Conservation (phyloP, 2,888 invertebrate species). For the Drosophila recens region DNA sequence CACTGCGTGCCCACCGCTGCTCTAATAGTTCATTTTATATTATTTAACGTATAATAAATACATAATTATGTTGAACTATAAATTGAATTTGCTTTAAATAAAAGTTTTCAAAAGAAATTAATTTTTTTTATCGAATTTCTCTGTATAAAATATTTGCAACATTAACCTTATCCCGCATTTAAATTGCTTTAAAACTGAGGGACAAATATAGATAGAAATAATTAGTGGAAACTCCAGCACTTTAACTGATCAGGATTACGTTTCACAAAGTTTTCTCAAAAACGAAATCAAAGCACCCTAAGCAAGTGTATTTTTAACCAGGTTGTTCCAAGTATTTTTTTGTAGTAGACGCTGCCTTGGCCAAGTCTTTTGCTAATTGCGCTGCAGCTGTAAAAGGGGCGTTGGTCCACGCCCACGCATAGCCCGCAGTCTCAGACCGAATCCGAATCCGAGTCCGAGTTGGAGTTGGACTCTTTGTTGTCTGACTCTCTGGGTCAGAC, state of each 20-base stretch:
- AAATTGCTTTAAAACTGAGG: too few species aligned
- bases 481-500: conserved; percentile 37
- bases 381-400: conserved; percentile 73
- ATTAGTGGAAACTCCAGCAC: too few species aligned
- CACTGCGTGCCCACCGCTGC: too few species aligned
- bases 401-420: conserved; percentile 63
- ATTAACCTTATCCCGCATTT: neutral
- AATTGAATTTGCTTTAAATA: too few species aligned
- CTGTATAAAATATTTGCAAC: neutral
- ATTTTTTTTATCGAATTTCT: too few species aligned
- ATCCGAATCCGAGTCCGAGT: neutral
- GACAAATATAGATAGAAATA: too few species aligned
- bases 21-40: too few species aligned
- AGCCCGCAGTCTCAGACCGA: conserved; percentile 25
- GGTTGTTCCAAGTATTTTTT: conserved; percentile 49
- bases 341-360: conserved; percentile 45
- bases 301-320: conserved; percentile 7
- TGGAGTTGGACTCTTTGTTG: conserved; percentile 28
- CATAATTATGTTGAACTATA: too few species aligned
- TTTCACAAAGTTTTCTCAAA: too few species aligned
- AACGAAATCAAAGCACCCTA: neutral
- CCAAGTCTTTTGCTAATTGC: conserved; percentile 73
- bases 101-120: too few species aligned
- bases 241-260: too few species aligned
- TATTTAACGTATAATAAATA: neutral